Base-by-base conservation (phyloP, 2,888 invertebrate genomes). In the Agrochola lychnidis region DNA sequence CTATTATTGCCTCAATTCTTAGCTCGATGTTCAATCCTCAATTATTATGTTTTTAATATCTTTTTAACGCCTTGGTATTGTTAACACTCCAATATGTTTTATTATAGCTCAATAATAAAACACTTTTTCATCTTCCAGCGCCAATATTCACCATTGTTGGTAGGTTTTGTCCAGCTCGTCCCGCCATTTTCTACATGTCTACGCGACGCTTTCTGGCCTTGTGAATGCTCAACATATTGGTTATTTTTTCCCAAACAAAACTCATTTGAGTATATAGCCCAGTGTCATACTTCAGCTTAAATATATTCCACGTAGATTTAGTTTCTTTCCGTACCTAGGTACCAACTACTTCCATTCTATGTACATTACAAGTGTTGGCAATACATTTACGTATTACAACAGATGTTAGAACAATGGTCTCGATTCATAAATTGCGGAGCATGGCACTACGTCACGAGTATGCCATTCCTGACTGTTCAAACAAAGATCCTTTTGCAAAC, bases 321-420 rank as follows among this genome's bases (percentile, higher is more conserved):
- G 3, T 61, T 62, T 59, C 3, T 16, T 61, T 3, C 19, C 12
- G 16, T 56, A 48, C 12, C 10, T 63, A 68, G 16, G 10, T 57
- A 57, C 30, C 16, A 53, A 14, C 19, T 57, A 42, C 25, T 59
- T 62, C 25, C 48, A 67, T 25, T 22, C 1, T 62, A 22, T 25
- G 48, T 73, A 66, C 64, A 51, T 53, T 70, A 69, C 75, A 76
- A 73, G 73, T 82, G 79, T 83, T 78, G 57, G 80, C 72, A 69
- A 78, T 83, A 73, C 71, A 75, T 78, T 69, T 73, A 71, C 71
- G 78, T 87, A 78, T 87, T 81, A 78, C 83, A 87, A 87, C 88
- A 88, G 79, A 86, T 85, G 83, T 68, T 74, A 63, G 63, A 79
- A 87, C 87, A 88, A 88, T 88, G 85, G 82, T 25, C 51, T 80